Base-by-base conservation (phyloP, 2,797 vertebrate species). In the Arrhamphus sclerolepis region DNA sequence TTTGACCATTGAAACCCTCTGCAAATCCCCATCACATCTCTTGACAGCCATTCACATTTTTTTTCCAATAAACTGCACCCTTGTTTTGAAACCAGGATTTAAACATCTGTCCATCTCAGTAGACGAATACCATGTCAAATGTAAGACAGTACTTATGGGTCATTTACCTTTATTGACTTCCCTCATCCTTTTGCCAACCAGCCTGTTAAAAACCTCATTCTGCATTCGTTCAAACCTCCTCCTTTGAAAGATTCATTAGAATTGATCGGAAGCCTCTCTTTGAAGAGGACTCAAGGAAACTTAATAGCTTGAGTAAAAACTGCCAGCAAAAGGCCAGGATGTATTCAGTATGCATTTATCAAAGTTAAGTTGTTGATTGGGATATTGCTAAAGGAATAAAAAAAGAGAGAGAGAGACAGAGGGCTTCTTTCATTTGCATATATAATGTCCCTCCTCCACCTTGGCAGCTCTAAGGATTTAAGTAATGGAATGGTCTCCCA, bases 201-300 rank as follows among this genome's bases (percentile, higher is more conserved):
- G 73, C 76, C 79, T 77, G 82, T 87, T 87, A 80, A 86, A 89
- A 89, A 83, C 66, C 75, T 81, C 81, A 81, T 90, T 71, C 76
- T 84, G 79, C 74, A 77, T 86, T 89, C 66, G 44, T 79, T 78
- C 71, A 85, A 82, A 80, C 80, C 56, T 52, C 49, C 78, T 75
- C 66, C 77, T 56, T 72, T 91, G 84, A 90, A 91, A 91, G 80
- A 91, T 91, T 90, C 87, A 91, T 87, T 84, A 89, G 85, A 84
- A 90, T 91, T 88, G 89, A 91, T 90, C 74, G 66, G 74, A 84
- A 86, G 59, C 80, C 69, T 70, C 75, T 81, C 87, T 87, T 87
- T 88, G 81, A 86, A 87, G 71, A 83, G 81, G 79, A 82, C 82
- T 81, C 77, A 68, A 77, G 71, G 80, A 82, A 88, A 87, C 75